Conservation (phyloP, 2,888 invertebrate species). For the Aleiodes testaceus region DNA sequence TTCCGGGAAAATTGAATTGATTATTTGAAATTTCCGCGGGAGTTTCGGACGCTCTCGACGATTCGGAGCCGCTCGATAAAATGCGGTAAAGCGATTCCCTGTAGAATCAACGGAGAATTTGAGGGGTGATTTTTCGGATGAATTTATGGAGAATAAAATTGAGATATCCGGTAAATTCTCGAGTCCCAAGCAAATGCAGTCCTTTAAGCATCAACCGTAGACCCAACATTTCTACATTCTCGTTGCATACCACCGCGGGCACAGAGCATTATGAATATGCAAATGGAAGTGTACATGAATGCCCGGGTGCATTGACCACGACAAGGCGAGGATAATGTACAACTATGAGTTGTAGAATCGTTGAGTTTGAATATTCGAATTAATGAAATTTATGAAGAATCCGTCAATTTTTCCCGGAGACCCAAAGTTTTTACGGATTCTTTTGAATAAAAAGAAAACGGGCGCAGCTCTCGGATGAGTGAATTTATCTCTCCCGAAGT, state of each 20-base stretch:
- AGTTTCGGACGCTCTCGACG: conserved; percentile 1
- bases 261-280: conserved; percentile 59
- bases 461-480: too few species aligned
- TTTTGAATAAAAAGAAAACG: too few species aligned
- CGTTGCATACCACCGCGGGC: conserved; percentile 53
- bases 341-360: not conserved
- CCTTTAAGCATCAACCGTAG: conserved; percentile 37
- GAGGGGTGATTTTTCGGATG: conserved; percentile 5
- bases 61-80: conserved; percentile 25
- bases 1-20: too few species aligned
- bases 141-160: too few species aligned
- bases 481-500: too few species aligned
- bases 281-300: conserved; percentile 59
- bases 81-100: conserved; percentile 26
- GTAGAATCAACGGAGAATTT: conserved; percentile 26
- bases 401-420: too few species aligned
- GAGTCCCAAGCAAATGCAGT: conserved; percentile 38
- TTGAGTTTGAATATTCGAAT: not conserved
- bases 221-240: conserved; percentile 59
- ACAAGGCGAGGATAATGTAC: conserved; percentile 21
- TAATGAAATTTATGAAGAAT: too few species aligned
- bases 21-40: conserved; percentile 34
- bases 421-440: too few species aligned
- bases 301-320: conserved; percentile 58
- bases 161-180: conserved; percentile 20